Conservation (phyloP, 2,113 vertebrate genomes). For the Sander lucioperca region DNA sequence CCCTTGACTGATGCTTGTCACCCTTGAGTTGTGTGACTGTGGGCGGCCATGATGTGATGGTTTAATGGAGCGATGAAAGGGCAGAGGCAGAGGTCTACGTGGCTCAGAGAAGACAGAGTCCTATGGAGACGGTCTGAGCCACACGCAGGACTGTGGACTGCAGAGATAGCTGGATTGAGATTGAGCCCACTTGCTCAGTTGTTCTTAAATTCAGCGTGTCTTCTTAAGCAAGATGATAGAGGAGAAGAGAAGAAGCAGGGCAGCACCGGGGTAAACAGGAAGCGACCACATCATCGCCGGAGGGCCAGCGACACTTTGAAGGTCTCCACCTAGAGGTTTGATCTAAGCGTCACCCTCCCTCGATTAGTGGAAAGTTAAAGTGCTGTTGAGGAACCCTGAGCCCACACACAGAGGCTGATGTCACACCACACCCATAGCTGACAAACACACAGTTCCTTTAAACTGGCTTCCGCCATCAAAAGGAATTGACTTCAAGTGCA, state of each 20-base stretch:
- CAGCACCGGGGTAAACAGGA: slow-evolving; percentile 81
- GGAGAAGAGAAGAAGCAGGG: slow-evolving; percentile 65
- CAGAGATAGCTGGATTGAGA: slow-evolving; percentile 38
- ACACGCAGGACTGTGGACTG: slow-evolving; percentile 31
- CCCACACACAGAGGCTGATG: slow-evolving; percentile 56
- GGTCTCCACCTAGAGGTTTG: slow-evolving; percentile 70
- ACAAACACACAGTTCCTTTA: slow-evolving; percentile 36
- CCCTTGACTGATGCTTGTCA: background rate
- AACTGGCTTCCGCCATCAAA: slow-evolving; percentile 3
- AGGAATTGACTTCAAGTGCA: background rate
- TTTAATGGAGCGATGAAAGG: slow-evolving; percentile 12
- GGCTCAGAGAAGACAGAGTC: slow-evolving; percentile 12
- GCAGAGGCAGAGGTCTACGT: slow-evolving; percentile 44
- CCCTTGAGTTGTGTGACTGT: background rate
- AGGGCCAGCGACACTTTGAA: slow-evolving; percentile 63
- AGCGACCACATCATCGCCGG: slow-evolving; percentile 56
- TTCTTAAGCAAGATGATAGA: slow-evolving; percentile 59
- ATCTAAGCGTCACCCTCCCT: slow-evolving; percentile 56
- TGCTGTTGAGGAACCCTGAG: slow-evolving; percentile 43
- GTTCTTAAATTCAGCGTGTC: slow-evolving; percentile 67
- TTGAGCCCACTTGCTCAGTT: slow-evolving; percentile 32
- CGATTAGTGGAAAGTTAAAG: slow-evolving; percentile 57
- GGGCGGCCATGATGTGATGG: background rate
- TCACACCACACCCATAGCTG: slow-evolving; percentile 48
- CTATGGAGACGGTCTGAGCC: slow-evolving; percentile 1